Conservation (phyloP, 2,113 vertebrate species). For the Sylvia atricapilla region DNA sequence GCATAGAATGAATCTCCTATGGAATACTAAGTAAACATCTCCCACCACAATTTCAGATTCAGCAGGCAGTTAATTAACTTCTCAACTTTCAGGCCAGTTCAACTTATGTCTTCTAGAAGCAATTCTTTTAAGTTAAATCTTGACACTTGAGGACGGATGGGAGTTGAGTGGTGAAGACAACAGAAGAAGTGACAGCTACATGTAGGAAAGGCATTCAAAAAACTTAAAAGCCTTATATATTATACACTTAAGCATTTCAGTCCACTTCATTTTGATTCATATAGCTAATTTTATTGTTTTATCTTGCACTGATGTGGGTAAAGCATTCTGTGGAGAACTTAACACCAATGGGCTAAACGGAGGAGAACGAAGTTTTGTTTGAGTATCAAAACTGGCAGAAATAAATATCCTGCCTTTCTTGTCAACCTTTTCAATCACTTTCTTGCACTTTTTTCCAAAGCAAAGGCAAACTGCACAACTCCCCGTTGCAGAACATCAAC, state of each 20-base stretch:
- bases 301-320: neutral
- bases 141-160: neutral
- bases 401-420: neutral
- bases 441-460: neutral
- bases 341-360: neutral
- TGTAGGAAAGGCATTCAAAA: neutral
- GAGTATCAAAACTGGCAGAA: neutral
- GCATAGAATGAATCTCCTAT: neutral
- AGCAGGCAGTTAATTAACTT: conserved; percentile 30
- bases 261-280: neutral
- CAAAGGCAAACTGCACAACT: neutral
- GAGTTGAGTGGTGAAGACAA: neutral
- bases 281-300: neutral
- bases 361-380: neutral
- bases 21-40: conserved; percentile 40
- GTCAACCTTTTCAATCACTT: neutral
- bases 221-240: neutral
- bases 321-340: neutral
- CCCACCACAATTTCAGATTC: conserved; percentile 15
- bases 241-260: neutral
- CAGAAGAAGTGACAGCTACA: neutral
- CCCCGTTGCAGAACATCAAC: neutral
- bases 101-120: neutral
- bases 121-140: neutral
- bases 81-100: neutral